phyloP scores from a whole-genome alignment of 2,113 vertebrate genomes.

The Poeciliopsis retropinna region DNA sequence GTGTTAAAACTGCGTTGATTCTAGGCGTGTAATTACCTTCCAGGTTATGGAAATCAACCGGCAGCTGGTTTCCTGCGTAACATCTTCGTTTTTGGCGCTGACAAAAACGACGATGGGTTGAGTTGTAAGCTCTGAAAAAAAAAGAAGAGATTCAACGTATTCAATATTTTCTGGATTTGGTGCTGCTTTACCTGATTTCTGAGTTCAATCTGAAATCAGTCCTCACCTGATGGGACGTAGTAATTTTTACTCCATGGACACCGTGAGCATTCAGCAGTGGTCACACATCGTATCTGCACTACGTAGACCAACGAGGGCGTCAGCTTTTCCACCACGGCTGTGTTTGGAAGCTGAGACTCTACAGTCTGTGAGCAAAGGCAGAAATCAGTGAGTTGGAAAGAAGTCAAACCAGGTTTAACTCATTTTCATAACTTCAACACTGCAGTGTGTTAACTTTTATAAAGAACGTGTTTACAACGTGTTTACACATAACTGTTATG shows the following conservation, averaged over 20 bases:
- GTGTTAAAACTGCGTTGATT: neutral
- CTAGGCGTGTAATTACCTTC: conserved; percentile 30
- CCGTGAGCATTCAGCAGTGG: conserved; percentile 30
- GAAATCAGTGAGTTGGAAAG: neutral
- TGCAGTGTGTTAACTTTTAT: too few relatives aligned
- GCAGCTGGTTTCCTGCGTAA: neutral
- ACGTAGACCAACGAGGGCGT: conserved; percentile 60
- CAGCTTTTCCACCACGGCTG: conserved; percentile 26
- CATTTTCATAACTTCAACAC: too few relatives aligned
- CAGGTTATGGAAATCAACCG: conserved; percentile 47
- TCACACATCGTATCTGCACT: conserved; percentile 63
- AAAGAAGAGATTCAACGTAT: neutral
- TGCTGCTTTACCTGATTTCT: neutral
- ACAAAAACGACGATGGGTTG: conserved; percentile 54
- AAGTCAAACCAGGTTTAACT: neutral
- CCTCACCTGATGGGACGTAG: conserved; percentile 67
- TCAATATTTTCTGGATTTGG: neutral
- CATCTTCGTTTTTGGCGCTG: conserved; percentile 1
- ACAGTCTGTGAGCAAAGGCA: conserved; percentile 17
- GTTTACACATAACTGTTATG: too few relatives aligned
- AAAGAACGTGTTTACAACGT: too few relatives aligned
- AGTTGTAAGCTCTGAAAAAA: conserved; percentile 62
- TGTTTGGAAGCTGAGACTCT: neutral
- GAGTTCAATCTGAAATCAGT: neutral
- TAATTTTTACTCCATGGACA: conserved; percentile 61